A percentile compares a stretch with the other conserved stretches of the same genome.
phyloP scores from a whole-genome alignment of 2,797 vertebrate species.

The Mastacembelus armatus region DNA sequence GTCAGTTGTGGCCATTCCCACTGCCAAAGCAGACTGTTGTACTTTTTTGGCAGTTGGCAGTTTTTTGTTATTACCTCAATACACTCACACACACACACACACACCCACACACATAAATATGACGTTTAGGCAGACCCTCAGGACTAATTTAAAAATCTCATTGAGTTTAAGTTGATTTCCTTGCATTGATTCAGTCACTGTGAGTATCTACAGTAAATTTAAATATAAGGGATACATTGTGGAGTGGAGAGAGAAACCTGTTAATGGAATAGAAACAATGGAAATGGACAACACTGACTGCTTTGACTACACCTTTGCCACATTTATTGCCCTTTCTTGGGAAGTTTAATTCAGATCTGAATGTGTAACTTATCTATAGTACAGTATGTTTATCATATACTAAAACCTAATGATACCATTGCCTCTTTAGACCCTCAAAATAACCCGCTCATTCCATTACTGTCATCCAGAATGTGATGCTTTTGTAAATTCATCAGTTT shows the following conservation, averaged over 20 bases:
- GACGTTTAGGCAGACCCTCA: slow-evolving; percentile 15
- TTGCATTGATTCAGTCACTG: slow-evolving; percentile 22
- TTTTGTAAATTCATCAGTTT: too few species aligned
- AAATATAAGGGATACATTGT: not conserved
- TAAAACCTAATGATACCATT: too few species aligned
- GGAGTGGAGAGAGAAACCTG: not conserved
- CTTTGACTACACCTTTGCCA: slow-evolving; percentile 36
- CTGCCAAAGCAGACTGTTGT: slow-evolving; percentile 57
- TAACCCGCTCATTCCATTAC: too few species aligned
- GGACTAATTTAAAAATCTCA: slow-evolving; percentile 19
- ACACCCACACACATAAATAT: slow-evolving; percentile 23
- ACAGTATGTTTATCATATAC: too few species aligned
- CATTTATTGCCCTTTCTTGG: too few species aligned
- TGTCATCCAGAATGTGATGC: too few species aligned
- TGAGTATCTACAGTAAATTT: slow-evolving; percentile 11
- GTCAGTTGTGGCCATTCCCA: slow-evolving; percentile 47
- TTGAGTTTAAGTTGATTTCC: slow-evolving; percentile 22
- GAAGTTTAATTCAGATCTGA: too few species aligned
- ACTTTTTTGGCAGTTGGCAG: slow-evolving; percentile 45
- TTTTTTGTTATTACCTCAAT: slow-evolving; percentile 15
- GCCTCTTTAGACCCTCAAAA: too few species aligned
- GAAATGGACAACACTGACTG: slow-evolving; percentile 33
- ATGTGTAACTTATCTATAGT: too few species aligned
- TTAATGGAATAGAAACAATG: slow-evolving; percentile 11
- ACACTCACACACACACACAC: slow-evolving; percentile 20